Percentiles rank a stretch among this genome's conserved stretches.
Evolutionary conservation across 2,797 vertebrate genomes (phyloP).

Genomic region (Micromesistius poutassou): DNA sequence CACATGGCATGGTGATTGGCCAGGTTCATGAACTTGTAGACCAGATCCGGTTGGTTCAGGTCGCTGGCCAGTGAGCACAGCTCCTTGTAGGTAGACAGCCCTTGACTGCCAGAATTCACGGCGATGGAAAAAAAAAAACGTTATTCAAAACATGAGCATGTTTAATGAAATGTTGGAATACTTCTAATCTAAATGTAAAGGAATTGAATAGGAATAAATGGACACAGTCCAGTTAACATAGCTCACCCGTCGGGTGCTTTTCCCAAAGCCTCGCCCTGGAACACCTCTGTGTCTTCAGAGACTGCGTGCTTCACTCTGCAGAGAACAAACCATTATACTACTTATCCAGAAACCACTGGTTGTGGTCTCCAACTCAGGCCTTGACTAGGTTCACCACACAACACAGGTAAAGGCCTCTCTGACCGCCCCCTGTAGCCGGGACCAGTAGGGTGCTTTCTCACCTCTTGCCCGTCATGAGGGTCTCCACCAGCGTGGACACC

Average conservation of each 20-base stretch:
- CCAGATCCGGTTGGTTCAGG: constrained; percentile 94
- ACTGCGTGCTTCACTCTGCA: constrained; percentile 85
- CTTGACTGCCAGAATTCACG: constrained; percentile 76
- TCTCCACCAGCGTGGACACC: constrained; percentile 92
- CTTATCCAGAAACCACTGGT: neutral
- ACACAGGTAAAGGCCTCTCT: neutral
- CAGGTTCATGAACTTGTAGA: constrained; percentile 99
- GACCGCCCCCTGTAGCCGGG: neutral
- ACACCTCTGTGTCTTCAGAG: constrained; percentile 91
- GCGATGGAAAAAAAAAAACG: constrained; percentile 14
- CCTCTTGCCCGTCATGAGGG: constrained; percentile 98
- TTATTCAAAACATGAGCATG: neutral
- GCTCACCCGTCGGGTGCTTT: constrained; percentile 96
- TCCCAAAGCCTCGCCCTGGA: constrained; percentile 88
- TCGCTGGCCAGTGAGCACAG: constrained; percentile 97
- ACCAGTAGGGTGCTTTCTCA: constrained; percentile 42
- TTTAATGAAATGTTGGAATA: neutral
- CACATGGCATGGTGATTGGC: constrained; percentile 99
- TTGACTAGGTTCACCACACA: neutral
- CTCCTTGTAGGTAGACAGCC: constrained; percentile 95
- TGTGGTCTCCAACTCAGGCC: neutral
- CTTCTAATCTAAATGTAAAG: neutral
- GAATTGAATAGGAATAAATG: neutral
- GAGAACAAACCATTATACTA: constrained; percentile 4
- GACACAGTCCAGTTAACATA: neutral